Percentiles rank a stretch among this genome's conserved stretches.
Conservation (phyloP, 2,113 vertebrate genomes). For the Geococcyx californianus region DNA sequence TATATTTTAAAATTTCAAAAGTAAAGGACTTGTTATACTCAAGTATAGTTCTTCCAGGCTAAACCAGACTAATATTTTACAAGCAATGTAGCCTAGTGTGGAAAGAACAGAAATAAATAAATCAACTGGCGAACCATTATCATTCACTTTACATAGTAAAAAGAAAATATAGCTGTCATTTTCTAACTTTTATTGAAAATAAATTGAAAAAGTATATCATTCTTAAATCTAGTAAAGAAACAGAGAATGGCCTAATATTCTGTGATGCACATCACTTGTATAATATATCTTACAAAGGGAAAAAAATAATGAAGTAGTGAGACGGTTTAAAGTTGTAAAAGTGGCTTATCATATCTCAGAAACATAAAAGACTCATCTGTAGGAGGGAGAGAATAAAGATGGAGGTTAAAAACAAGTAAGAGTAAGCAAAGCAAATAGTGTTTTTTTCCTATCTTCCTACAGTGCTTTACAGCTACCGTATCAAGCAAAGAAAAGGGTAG, state of each 20-base stretch:
- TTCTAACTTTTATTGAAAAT: conserved; percentile 64
- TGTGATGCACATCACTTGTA: conserved; percentile 11
- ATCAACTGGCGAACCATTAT: conserved; percentile 65
- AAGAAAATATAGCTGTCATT: conserved; percentile 70
- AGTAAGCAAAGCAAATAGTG: conserved; percentile 39
- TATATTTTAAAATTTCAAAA: conserved; percentile 26
- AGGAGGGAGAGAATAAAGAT: conserved; percentile 5
- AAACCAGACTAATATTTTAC: conserved; percentile 65
- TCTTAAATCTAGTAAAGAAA: conserved; percentile 58
- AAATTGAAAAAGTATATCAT: conserved; percentile 74
- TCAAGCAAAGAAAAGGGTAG: neutral
- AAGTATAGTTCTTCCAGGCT: conserved; percentile 27
- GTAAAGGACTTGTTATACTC: conserved; percentile 7
- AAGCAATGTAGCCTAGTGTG: conserved; percentile 31
- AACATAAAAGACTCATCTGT: conserved; percentile 52
- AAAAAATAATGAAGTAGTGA: neutral
- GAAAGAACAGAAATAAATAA: conserved; percentile 70
- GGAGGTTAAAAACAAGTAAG: conserved; percentile 19
- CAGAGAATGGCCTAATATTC: conserved; percentile 32
- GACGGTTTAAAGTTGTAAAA: conserved; percentile 44
- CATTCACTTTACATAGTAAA: conserved; percentile 69
- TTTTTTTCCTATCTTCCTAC: conserved; percentile 48
- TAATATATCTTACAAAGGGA: conserved; percentile 51
- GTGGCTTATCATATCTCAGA: conserved; percentile 58
- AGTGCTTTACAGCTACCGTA: neutral